Evolutionary conservation across 1,140 invertebrate genomes (phyloP), one percentile per base, ranked within the genome.

Genomic region (Magallana gigas): DNA sequence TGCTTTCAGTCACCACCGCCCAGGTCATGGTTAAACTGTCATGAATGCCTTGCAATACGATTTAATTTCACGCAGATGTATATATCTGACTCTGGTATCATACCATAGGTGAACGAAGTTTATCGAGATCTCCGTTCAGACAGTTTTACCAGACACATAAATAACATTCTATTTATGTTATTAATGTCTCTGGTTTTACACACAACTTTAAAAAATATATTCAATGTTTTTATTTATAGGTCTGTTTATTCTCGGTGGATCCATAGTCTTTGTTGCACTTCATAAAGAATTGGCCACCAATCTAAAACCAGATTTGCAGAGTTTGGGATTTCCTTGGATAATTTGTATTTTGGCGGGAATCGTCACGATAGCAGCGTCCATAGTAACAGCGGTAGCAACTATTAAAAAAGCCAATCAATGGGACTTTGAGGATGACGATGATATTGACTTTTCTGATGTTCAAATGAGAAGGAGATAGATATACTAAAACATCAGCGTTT

Each of bases 331-430:
- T 23, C 84, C 84, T 29, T 83, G 68, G 48, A 85, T 85, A 84
- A 58, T 88, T 36, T 86, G 85, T 23, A 88, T 88, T 23, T 83
- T 88, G 1, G 81, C 88, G 3, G 88, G 88, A 76, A 57, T 88
- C 57, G 36, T 88, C 29, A 36, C 64, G 14, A 83, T 88, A 48
- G 62, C 82, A 12, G 88, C 88, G 8, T 57, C 88, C 57, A 58
- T 86, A 12, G 60, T 88, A 18, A 88, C 88, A 23, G 88, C 80
- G 36, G 62, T 86, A 6, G 85, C 81, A 16, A 88, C 88, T 0
- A 81, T 86, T 8, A 86, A 86, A 62, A 88, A 88, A 57, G 87
- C 83, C 58, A 84, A 59, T 62, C 83, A 84, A 23, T 58, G 56
- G 23, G 83, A 84, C 23, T 57, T 60, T 62, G 83, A 84, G 16